Percentiles rank a stretch among this genome's conserved stretches.
These are phyloP conservation scores for Tortrix viridana DNA, from an alignment of 2,888 invertebrate genomes.

Conservation along the genomic window DNA sequence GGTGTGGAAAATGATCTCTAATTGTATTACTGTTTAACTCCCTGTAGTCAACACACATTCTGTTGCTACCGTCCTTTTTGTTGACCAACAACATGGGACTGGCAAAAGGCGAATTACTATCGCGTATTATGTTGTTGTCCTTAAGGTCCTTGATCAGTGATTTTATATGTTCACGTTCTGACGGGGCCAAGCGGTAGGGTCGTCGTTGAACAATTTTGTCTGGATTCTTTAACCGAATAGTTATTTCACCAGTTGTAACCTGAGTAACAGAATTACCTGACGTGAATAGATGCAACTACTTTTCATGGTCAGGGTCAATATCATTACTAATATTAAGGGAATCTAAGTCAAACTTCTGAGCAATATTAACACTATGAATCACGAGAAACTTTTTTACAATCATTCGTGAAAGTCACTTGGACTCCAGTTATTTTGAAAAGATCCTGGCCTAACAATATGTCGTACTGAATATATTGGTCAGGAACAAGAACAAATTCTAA, in stretches of 20 bases:
- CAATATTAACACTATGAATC: neutral
- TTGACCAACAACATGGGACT: conserved; percentile 23
- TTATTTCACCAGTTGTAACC: conserved; percentile 22
- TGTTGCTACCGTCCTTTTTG: conserved; percentile 19
- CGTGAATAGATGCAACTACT: conserved; percentile 1
- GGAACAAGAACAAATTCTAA: conserved; percentile 9
- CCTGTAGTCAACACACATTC: conserved; percentile 20
- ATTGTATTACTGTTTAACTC: conserved; percentile 29
- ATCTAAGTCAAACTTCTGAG: conserved; percentile 7
- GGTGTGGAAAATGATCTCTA: conserved; percentile 24
- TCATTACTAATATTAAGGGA: conserved; percentile 6
- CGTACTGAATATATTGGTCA: conserved; percentile 7
- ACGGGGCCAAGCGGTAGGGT: conserved; percentile 21
- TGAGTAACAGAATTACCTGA: conserved; percentile 1
- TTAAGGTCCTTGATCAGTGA: conserved; percentile 12
- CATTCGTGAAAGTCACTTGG: conserved; percentile 5
- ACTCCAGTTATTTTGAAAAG: conserved; percentile 13
- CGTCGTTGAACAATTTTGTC: conserved; percentile 19
- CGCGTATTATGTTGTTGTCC: conserved; percentile 18
- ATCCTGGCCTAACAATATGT: conserved; percentile 14
- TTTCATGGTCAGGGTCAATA: neutral
- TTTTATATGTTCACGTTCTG: conserved; percentile 16
- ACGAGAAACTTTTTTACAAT: neutral
- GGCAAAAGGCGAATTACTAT: conserved; percentile 18
- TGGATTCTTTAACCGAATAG: conserved; percentile 19